Base-by-base conservation (phyloP, 2,888 invertebrate species). In the Drosophila fulvimacula region DNA sequence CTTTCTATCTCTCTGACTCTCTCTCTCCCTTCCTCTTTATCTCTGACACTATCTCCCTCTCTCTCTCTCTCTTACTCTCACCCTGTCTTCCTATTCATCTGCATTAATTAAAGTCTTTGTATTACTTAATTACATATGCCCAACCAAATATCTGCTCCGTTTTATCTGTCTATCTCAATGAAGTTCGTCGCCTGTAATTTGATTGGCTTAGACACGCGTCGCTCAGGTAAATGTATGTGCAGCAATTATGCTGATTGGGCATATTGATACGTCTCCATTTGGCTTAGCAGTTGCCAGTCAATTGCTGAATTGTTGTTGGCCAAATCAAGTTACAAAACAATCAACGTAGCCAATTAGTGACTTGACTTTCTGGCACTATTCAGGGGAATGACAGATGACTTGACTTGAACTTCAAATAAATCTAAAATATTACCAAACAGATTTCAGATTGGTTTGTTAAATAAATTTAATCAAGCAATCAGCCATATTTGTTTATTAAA, bases 161-260 rank as follows among this genome's bases (percentile, higher is more conserved):
- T 21, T 3, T 13, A 19, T 19, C 27, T 30, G 27, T 21, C 13
- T 11, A 27, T 17, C 30, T 3, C 30, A 13, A 6, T 17, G 11
- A 17, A 30, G 10, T 1, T 4, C 15, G 10, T 10, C 1, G 11
- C 10, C 27, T 46, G 27, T 5, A 27, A 1, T 11, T 5, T 19
- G 48, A 17, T 30, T 48, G 46, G 46, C n/a, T n/a, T 4, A 30
- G 6, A 10, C 21, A 42, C 21, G 15, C 24, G 42, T 44, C 15
- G 2, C 9, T 42, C 21, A 21, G 21, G 42, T 42, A 1, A 19
- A 11, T 41, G 41, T 19, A 19, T 19, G 41, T 24, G 17, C 48
- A 17, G 48, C 11, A 48, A 48, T 48, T 48, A 48, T 30, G 13
- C 48, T 48, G 30, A 48, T 48, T 48, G 17, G 30, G 2, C 30